A percentile compares a stretch with the other conserved stretches of the same genome.
Conservation (phyloP, 2,888 invertebrate genomes). For the Perizoma affinitatum region DNA sequence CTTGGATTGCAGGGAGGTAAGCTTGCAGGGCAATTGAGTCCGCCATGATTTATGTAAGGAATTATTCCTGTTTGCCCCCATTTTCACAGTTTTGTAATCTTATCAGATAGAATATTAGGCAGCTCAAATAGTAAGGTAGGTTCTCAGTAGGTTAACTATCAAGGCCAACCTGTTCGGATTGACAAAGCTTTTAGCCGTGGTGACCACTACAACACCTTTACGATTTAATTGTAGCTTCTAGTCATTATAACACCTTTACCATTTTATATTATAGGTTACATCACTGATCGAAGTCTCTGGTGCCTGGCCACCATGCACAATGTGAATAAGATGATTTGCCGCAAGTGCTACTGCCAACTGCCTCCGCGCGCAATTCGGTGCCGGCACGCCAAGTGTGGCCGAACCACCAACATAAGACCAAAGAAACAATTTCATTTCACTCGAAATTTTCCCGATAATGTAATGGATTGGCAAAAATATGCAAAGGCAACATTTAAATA, state of each 20-base stretch:
- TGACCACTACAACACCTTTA: no score
- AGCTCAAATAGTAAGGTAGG: no score
- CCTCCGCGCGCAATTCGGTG: slow-evolving; percentile 14
- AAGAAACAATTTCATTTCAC: neutral
- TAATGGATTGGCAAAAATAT: neutral
- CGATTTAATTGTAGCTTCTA: no score
- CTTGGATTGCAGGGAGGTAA: slow-evolving; percentile 22
- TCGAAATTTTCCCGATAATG: neutral
- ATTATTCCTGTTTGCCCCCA: no score
- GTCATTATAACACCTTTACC: no score
- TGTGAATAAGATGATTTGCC: slow-evolving; percentile 20
- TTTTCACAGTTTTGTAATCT: no score
- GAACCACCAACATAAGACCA: slow-evolving; percentile 8
- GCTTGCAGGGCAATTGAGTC: neutral
- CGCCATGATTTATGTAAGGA: no score
- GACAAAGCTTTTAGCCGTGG: no score
- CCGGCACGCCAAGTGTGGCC: slow-evolving; percentile 21
- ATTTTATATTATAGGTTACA: neutral
- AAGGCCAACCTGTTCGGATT: no score
- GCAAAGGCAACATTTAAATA: no score
- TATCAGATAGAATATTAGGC: no score
- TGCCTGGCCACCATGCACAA: slow-evolving; percentile 9
- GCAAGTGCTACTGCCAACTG: slow-evolving; percentile 20
- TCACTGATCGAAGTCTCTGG: neutral
- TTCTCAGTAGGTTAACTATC: no score